Conservation (phyloP, 2,797 vertebrate species). For the Eremophila alpestris region DNA sequence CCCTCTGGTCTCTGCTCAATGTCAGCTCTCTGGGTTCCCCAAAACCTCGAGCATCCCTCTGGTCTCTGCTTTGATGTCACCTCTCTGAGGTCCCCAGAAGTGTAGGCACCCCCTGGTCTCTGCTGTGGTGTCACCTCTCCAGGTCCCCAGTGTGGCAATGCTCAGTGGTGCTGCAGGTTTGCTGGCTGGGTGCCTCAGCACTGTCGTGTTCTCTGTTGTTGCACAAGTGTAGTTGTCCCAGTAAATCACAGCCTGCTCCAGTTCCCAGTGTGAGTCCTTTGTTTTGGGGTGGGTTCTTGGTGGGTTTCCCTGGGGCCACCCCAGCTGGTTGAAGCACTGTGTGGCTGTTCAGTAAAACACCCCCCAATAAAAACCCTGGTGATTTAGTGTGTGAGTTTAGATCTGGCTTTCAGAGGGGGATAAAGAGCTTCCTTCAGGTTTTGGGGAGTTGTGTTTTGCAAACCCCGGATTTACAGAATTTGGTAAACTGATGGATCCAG, state of each 20-base stretch:
- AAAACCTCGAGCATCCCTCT: not conserved
- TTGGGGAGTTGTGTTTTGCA: not conserved
- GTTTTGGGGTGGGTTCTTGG: not conserved
- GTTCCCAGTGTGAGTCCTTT: not conserved
- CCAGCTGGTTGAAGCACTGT: not conserved
- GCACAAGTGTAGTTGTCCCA: constrained; percentile 4
- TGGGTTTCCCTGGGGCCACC: not conserved
- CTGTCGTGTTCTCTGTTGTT: not conserved
- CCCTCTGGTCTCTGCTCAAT: not conserved
- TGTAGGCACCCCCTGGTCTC: not conserved
- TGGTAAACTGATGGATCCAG: not conserved
- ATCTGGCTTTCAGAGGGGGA: not conserved
- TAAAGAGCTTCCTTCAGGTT: not conserved
- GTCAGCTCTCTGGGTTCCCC: not conserved
- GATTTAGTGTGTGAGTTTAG: not conserved
- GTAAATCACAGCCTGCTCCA: constrained; percentile 46
- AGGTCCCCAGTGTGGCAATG: not conserved
- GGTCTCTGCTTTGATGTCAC: not conserved
- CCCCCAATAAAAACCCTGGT: accelerated
- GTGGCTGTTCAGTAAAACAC: not conserved
- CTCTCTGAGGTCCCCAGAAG: not conserved
- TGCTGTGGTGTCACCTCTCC: not conserved
- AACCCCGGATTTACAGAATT: accelerated
- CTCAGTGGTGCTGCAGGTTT: not conserved
- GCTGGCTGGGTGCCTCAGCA: accelerated